Evolutionary conservation across 2,797 vertebrate genomes (phyloP), one percentile per base, ranked within the genome.

Genomic region (Sebastes baramenuke): DNA sequence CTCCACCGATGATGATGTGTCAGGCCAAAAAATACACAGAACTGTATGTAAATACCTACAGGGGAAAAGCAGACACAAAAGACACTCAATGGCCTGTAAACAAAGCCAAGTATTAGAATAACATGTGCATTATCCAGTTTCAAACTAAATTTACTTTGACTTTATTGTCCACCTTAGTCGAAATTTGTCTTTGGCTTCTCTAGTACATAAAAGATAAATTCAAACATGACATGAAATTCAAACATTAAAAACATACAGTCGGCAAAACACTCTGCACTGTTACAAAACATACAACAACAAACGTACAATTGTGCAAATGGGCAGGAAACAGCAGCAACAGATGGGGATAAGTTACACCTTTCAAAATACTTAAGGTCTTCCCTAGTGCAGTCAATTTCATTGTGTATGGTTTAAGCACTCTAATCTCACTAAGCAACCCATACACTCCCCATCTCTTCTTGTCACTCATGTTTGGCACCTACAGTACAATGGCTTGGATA

Each of bases 401-500:
- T 67, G 56, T 74, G 27, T 7, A 67, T n/a, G 54, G 75, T 61
- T 76, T 24, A 30, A 58, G 4, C 25, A 25, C 22, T n/a, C 42
- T 72, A 34, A 56, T 71, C 69, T 78, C 34, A 32, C 59, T 6
- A 72, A 81, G 14, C 77, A 86, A 55, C 55, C 71, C 69, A 75
- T 38, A 30, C 6, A 69, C 56, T 76, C 64, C 77, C 61, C 55
- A 82, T 82, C 69, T 79, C 12, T 56, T 56, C n/a, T 49, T 7
- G 46, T 20, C 46, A 86, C 60, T 80, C 58, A 68, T 83, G 80
- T 77, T 67, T 82, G 80, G 74, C 77, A 80, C 30, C 49, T 79
- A 85, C 79, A 82, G 79, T 42, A 42, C 38, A 42, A 42, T 64
- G 16, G 70, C 61, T 85, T 82, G 79, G 72, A 93, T 87, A 85